These are phyloP conservation scores for Polylopha cassiicola DNA, from an alignment of 2,888 invertebrate genomes.

Conservation along the genomic window DNA sequence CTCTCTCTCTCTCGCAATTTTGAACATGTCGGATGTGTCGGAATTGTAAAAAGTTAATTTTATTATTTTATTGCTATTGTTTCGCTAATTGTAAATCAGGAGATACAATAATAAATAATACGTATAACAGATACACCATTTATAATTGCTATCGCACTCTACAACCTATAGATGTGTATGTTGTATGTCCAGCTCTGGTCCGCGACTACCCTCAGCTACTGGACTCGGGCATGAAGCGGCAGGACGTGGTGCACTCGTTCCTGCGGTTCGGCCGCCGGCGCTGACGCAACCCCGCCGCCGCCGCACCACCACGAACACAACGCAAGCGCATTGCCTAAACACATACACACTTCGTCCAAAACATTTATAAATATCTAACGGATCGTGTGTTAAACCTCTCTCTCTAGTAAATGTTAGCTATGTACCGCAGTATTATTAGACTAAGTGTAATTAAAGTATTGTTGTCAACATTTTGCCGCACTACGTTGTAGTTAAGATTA, in stretches of 20 bases:
- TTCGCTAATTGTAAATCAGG: too few relatives aligned
- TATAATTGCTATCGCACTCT: too few relatives aligned
- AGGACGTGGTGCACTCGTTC: conserved; percentile 94
- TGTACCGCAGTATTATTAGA: conserved; percentile 10
- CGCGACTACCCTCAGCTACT: conserved; percentile 72
- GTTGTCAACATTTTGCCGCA: conserved; percentile 68
- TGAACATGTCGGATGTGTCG: too few relatives aligned
- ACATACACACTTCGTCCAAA: conserved; percentile 59
- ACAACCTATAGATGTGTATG: background rate
- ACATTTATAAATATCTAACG: conserved; percentile 37
- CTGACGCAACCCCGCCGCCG: conserved; percentile 54
- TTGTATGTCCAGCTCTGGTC: conserved; percentile 49
- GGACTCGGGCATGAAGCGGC: conserved; percentile 87
- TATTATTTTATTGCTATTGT: too few relatives aligned
- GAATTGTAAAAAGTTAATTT: too few relatives aligned
- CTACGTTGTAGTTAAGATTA: conserved; percentile 60
- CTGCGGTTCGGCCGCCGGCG: conserved; percentile 91
- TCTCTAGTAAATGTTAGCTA: conserved; percentile 47
- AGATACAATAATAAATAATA: too few relatives aligned
- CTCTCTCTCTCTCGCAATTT: too few relatives aligned
- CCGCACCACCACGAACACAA: conserved; percentile 30
- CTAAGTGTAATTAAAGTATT: conserved; percentile 54
- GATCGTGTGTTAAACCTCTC: conserved; percentile 51
- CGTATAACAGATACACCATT: too few relatives aligned
- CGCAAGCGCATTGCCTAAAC: conserved; percentile 21